Evolutionary conservation across 2,113 vertebrate genomes (phyloP).

Genomic region (Oncorhynchus masou): DNA sequence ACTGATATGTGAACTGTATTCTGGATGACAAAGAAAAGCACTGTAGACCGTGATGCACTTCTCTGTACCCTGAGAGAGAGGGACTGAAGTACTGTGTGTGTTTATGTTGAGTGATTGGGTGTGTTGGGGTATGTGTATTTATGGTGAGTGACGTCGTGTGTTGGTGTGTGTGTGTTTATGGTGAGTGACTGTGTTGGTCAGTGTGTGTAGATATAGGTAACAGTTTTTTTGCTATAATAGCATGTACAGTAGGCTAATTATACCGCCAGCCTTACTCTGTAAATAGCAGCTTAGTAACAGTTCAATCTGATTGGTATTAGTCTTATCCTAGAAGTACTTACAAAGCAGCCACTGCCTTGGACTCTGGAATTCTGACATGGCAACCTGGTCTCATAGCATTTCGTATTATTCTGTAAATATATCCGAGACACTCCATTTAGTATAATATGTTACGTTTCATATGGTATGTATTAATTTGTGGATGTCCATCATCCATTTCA

Average conservation of each 20-base stretch:
- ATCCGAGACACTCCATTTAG: too few species aligned
- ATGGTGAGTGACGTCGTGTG: not conserved
- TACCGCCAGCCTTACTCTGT: conserved; percentile 38
- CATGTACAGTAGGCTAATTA: not conserved
- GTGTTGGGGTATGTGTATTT: not conserved
- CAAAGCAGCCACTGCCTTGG: conserved; percentile 17
- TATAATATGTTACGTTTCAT: too few species aligned
- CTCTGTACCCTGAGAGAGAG: conserved; percentile 41
- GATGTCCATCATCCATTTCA: too few species aligned
- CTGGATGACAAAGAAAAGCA: conserved; percentile 72
- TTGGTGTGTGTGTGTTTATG: not conserved
- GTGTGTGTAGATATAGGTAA: not conserved
- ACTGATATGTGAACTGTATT: conserved; percentile 57
- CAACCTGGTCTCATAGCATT: too few species aligned
- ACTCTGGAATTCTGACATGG: conserved; percentile 2
- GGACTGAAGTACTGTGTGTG: conserved; percentile 41
- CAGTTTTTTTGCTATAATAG: not conserved
- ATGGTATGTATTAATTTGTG: too few species aligned
- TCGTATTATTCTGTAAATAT: too few species aligned
- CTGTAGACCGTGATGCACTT: conserved; percentile 66
- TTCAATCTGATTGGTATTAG: not conserved
- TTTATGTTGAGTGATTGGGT: conserved; percentile 9
- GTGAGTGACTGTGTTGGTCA: not conserved
- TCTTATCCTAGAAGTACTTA: not conserved
- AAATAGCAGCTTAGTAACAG: conserved; percentile 43